A percentile compares a stretch with the other conserved stretches of the same genome.
phyloP scores from a whole-genome alignment of 1,140 invertebrate species.

The Dendrolimus kikuchii region DNA sequence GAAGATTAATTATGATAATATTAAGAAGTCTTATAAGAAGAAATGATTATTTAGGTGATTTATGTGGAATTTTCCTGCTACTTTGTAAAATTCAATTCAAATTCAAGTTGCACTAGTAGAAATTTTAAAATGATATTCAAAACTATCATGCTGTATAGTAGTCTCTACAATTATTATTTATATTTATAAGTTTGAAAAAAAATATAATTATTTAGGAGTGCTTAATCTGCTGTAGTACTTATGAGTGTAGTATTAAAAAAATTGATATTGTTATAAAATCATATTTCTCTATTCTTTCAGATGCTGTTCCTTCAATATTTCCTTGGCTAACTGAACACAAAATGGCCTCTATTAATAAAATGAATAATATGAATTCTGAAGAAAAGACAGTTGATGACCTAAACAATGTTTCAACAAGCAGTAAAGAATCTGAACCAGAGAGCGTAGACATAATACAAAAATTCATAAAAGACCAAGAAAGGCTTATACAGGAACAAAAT shows the following conservation, averaged over 20 bases:
- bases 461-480: constrained; percentile 47
- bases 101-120: too few species aligned
- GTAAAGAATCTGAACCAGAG: constrained; percentile 41
- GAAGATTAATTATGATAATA: too few species aligned
- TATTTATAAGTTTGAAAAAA: too few species aligned
- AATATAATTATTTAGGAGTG: too few species aligned
- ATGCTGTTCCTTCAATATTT: constrained; percentile 57
- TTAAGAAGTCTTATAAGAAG: too few species aligned
- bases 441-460: constrained; percentile 52
- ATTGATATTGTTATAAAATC: constrained; percentile 1
- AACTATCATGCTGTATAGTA: constrained; percentile 2
- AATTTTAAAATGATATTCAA: too few species aligned
- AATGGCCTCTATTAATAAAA: constrained; percentile 7
- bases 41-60: too few species aligned
- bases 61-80: too few species aligned
- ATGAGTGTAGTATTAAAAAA: not conserved
- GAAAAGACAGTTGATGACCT: constrained; percentile 7
- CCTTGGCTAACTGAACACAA: constrained; percentile 26
- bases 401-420: constrained; percentile 11
- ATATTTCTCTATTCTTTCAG: constrained; percentile 21
- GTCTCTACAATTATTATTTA: too few species aligned
- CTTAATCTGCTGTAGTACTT: too few species aligned
- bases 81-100: too few species aligned
- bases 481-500: not conserved
- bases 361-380: constrained; percentile 15